Evolutionary conservation across 1,140 invertebrate genomes (phyloP).

Genomic region (Piezodorus guildinii): DNA sequence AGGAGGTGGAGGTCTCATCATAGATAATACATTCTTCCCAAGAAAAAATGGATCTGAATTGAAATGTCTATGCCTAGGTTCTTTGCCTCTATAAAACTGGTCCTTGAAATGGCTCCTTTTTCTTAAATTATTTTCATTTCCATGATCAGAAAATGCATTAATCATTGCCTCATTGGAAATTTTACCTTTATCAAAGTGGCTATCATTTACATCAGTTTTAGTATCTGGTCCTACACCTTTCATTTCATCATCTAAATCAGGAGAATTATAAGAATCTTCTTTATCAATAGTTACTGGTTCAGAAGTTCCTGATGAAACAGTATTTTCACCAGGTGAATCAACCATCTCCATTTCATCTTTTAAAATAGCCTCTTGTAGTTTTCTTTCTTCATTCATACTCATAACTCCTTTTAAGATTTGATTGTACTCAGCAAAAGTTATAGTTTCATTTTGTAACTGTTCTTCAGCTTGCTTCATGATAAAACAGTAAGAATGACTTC

Average conservation of each 20-base stretch:
- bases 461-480: constrained; percentile 76
- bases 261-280: not conserved
- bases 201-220: not conserved
- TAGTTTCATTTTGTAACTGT: constrained; percentile 57
- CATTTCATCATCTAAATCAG: not conserved
- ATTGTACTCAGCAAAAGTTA: constrained; percentile 68
- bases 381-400: constrained; percentile 64
- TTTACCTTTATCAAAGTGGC: not conserved
- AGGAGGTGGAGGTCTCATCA: not conserved
- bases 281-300: not conserved
- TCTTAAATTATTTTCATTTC: not conserved
- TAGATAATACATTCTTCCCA: not conserved
- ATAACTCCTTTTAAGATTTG: constrained; percentile 60
- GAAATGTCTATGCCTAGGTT: not conserved
- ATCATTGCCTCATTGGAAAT: not conserved
- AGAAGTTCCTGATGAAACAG: not conserved
- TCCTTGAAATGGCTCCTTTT: not conserved
- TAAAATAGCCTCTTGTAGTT: constrained; percentile 59
- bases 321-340: not conserved
- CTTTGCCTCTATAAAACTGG: not conserved
- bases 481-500: not conserved
- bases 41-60: not conserved
- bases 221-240: not conserved
- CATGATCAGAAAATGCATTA: not conserved
- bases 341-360: constrained; percentile 38